phyloP scores from a whole-genome alignment of 2,797 vertebrate genomes.

The Corythornis leucogaster region DNA sequence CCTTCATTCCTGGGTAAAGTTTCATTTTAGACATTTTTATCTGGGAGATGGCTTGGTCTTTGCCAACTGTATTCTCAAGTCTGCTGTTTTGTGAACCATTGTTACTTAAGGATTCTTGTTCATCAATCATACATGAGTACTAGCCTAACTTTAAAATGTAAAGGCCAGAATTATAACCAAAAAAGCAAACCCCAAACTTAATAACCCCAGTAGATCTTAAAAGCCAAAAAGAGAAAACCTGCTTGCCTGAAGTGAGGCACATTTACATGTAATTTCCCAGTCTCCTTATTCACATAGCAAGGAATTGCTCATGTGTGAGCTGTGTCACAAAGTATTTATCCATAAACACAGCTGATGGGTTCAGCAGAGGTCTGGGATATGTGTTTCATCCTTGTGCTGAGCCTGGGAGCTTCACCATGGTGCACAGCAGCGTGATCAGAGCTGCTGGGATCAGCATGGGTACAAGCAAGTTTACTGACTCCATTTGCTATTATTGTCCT shows the following conservation, averaged over 20 bases:
- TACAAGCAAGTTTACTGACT: not conserved
- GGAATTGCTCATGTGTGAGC: not conserved
- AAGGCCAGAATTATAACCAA: not conserved
- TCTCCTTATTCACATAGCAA: not conserved
- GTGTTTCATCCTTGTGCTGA: not conserved
- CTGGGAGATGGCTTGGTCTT: not conserved
- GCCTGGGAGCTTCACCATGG: not conserved
- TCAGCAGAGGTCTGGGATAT: not conserved
- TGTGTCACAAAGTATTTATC: not conserved
- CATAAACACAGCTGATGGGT: not conserved
- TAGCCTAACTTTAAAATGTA: not conserved
- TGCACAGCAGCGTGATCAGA: fast-evolving
- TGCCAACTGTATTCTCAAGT: not conserved
- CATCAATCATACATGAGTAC: fast-evolving
- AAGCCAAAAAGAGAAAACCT: not conserved
- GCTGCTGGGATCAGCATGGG: not conserved
- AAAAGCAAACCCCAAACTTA: not conserved
- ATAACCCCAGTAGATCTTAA: not conserved
- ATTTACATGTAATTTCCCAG: not conserved
- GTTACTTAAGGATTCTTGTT: not conserved
- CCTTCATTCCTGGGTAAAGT: not conserved
- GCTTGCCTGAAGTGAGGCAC: not conserved
- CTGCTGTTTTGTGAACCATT: not conserved
- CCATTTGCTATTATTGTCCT: not conserved
- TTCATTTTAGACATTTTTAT: not conserved